Percentiles rank a stretch among this genome's conserved stretches.
Conservation (phyloP, 1,140 invertebrate genomes). For the Pseudomyrmex pallidus region DNA sequence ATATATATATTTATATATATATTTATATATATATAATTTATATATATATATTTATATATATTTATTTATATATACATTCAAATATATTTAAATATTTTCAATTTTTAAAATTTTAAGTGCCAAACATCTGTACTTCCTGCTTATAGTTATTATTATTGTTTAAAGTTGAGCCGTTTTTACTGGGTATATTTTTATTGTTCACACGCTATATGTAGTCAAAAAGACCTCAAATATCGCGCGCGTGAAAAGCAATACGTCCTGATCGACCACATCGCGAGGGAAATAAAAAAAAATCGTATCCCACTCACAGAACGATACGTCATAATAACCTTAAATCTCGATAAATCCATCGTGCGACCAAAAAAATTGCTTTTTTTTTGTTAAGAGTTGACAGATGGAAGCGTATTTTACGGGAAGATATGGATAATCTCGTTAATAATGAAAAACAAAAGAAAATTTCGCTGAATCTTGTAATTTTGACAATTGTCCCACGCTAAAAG, state of each 20-base stretch:
- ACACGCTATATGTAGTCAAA: not conserved
- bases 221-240: not conserved
- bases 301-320: not conserved
- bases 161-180: not conserved
- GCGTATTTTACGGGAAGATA: not conserved
- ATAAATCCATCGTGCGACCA: constrained; percentile 29
- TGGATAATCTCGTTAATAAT: not conserved
- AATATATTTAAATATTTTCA: too few species aligned
- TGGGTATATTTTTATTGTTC: not conserved
- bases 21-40: too few species aligned
- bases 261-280: not conserved
- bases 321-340: constrained; percentile 31
- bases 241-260: not conserved
- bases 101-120: not conserved
- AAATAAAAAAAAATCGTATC: constrained; percentile 22
- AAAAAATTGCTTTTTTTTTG: not conserved
- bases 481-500: too few species aligned
- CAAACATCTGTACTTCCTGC: too few species aligned
- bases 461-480: too few species aligned
- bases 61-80: too few species aligned
- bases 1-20: too few species aligned
- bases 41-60: too few species aligned
- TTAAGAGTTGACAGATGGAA: not conserved
- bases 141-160: not conserved
- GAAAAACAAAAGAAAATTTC: not conserved